Percentiles rank a stretch among this genome's conserved stretches.
Evolutionary conservation across 2,797 vertebrate species (phyloP).

Genomic region (Gallirallus australis): DNA sequence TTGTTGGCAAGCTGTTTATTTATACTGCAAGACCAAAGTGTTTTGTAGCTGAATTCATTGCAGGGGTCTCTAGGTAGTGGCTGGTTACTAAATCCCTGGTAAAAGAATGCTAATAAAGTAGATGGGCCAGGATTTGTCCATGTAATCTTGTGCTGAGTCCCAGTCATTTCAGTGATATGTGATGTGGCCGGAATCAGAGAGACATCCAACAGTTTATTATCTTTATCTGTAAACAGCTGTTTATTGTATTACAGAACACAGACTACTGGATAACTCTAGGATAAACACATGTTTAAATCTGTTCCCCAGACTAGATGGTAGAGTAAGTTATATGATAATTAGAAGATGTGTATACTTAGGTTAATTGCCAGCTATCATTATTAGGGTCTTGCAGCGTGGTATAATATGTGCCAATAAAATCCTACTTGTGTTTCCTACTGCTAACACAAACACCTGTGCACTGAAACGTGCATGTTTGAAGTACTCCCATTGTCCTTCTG

Average conservation of each 20-base stretch:
- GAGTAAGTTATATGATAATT: conserved; percentile 67
- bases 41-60: neutral
- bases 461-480: neutral
- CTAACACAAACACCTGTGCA: conserved; percentile 30
- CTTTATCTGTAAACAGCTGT: neutral
- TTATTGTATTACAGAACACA: conserved; percentile 40
- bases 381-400: conserved; percentile 58
- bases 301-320: conserved; percentile 53
- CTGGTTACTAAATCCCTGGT: neutral
- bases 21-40: neutral
- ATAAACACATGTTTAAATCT: conserved; percentile 59
- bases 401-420: conserved; percentile 50
- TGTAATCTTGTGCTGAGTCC: neutral
- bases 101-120: neutral
- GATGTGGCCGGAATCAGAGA: neutral
- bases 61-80: neutral
- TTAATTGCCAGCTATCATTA: conserved; percentile 73
- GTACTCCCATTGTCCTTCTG: neutral
- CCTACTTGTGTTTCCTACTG: conserved; percentile 18
- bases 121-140: neutral
- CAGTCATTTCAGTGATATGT: neutral
- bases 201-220: neutral
- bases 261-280: conserved; percentile 34
- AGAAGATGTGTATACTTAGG: conserved; percentile 68
- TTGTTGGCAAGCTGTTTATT: neutral